Evolutionary conservation across 2,113 vertebrate species (phyloP).

Genomic region (Pterocles burchelli): DNA sequence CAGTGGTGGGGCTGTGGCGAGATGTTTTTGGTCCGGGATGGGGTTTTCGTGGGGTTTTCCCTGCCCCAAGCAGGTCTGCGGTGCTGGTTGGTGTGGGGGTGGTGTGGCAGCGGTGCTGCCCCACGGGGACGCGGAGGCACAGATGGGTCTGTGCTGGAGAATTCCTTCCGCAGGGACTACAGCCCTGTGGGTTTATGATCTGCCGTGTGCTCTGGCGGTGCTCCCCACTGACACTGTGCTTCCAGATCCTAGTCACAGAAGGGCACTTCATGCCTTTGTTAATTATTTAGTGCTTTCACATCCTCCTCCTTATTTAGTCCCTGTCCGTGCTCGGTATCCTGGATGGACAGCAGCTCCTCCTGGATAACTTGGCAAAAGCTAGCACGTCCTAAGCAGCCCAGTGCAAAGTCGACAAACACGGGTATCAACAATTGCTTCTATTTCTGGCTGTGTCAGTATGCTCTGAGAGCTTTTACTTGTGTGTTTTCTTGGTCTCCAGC

Average conservation of each 20-base stretch:
- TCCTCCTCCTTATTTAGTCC: background rate
- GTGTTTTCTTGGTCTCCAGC: background rate
- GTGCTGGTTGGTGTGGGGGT: background rate
- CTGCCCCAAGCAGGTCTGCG: fast-evolving
- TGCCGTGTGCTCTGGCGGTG: background rate
- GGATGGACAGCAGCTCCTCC: background rate
- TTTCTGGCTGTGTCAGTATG: constrained; percentile 7
- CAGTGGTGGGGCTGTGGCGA: too few relatives aligned
- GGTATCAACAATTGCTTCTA: background rate
- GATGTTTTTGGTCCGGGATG: too few relatives aligned
- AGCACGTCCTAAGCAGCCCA: background rate
- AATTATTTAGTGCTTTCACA: background rate
- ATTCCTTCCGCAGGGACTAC: fast-evolving
- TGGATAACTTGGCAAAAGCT: background rate
- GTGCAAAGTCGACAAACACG: background rate
- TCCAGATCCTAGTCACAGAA: background rate
- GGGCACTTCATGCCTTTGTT: background rate
- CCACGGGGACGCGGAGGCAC: background rate
- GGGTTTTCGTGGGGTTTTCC: background rate
- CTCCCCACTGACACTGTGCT: background rate
- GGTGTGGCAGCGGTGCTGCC: background rate
- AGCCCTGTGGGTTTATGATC: fast-evolving
- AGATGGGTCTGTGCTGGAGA: background rate
- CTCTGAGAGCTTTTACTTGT: background rate
- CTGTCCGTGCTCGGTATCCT: background rate